These are phyloP conservation scores for Etheostoma nigrum DNA, from an alignment of 2,797 vertebrate genomes.

Conservation along the genomic window DNA sequence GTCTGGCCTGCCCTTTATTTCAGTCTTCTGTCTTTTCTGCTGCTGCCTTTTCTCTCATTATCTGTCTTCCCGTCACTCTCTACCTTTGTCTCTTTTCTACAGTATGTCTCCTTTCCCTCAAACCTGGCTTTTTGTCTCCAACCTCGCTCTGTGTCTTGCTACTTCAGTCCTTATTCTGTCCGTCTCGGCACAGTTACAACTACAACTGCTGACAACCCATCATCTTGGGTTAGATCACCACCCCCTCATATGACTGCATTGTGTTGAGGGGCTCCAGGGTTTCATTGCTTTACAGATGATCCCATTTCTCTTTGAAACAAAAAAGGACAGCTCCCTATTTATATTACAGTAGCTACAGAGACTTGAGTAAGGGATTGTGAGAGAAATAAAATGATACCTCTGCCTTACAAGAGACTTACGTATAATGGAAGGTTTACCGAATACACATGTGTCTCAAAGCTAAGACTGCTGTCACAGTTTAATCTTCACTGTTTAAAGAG, in stretches of 20 bases:
- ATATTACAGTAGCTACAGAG: constrained; percentile 25
- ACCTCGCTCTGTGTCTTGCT: constrained; percentile 20
- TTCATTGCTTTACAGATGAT: constrained; percentile 51
- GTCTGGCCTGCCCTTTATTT: constrained; percentile 39
- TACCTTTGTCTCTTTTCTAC: constrained; percentile 27
- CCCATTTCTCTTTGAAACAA: constrained; percentile 46
- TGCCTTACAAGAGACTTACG: constrained; percentile 23
- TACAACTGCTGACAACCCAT: constrained; percentile 71
- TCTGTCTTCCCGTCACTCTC: constrained; percentile 51
- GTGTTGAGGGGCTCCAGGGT: constrained; percentile 46
- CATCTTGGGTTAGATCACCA: constrained; percentile 66
- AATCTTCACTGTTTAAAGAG: constrained; percentile 11
- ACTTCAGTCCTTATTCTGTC: constrained; percentile 64
- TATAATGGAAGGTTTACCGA: constrained; percentile 41
- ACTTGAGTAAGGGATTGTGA: constrained; percentile 18
- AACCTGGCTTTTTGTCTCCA: constrained; percentile 38
- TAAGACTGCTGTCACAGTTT: constrained; percentile 33
- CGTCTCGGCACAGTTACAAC: constrained; percentile 30
- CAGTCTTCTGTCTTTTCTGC: constrained; percentile 33
- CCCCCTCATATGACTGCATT: constrained; percentile 60
- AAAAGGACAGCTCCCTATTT: constrained; percentile 47
- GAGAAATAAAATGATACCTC: constrained; percentile 1
- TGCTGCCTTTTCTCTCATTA: constrained; percentile 40
- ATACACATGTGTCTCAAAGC: constrained; percentile 13
- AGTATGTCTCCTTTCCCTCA: constrained; percentile 11